Base-by-base conservation (phyloP, 2,113 vertebrate species). In the Amia ocellicauda region DNA sequence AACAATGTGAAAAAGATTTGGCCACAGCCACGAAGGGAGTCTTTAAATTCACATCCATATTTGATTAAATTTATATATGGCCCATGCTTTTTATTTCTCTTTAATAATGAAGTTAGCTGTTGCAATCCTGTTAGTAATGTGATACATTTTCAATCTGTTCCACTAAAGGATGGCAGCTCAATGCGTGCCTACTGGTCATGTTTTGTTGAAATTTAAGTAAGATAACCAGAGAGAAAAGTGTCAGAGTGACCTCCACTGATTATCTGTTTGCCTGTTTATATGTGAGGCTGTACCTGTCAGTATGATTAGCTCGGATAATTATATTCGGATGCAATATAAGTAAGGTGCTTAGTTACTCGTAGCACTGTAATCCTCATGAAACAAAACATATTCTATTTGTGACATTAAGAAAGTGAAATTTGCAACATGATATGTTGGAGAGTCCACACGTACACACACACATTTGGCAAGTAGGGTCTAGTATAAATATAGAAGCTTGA, bases 181-280 rank as follows among this genome's bases (percentile, higher is more conserved):
- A 53, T 59, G 23, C 8, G 20, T 53, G 36, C 56, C 47, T 56
- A 24, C 26, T 58, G 43, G 63, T 69, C 59, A 43, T 64, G 68
- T 41, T 74, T 69, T 66, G 42, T 29, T 64, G 26, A 61, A 55
- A 67, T 66, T 71, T 69, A 69, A 66, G 41, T 10, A 19, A 72
- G 56, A 68, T 74, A 62, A 65, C 65, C 4, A 20, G 60, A 69
- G 65, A 72, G 62, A 68, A 62, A 51, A 36, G 63, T 74, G 74
- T 78, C 80, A 75, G 66, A 1, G 29, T 80, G 77, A 81, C 74
- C 77, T 76, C 71, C 71, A 68, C 28, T 67, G 71, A 71, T n/a
- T 78, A 75, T 80, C 76, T 77, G 72, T 66, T 60, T 31, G 70
- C 67, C 69, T 73, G 72, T 73, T 82, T 80, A 73, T 76, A 63